Percentiles rank a stretch among this genome's conserved stretches.
phyloP scores from a whole-genome alignment of 2,888 invertebrate genomes.

The Gari tellinella region DNA sequence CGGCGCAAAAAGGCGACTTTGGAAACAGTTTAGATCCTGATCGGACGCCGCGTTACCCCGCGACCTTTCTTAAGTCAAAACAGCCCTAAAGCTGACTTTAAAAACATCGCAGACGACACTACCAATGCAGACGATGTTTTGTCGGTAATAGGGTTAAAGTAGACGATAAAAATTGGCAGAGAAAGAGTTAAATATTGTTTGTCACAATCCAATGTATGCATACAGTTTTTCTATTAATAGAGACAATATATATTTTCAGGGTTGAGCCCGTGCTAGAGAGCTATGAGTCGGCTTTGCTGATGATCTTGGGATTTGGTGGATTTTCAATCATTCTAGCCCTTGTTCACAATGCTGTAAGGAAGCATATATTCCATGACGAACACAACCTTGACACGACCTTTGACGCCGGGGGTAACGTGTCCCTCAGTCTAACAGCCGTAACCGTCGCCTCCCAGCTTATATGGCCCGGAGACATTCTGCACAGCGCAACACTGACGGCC shows the following conservation, averaged over 20 bases:
- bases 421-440: constrained; percentile 77
- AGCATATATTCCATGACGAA: constrained; percentile 79
- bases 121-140: no score
- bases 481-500: constrained; percentile 78
- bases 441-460: constrained; percentile 80
- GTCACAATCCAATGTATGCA: no score
- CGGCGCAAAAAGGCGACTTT: no score
- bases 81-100: no score
- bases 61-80: no score
- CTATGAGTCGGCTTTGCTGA: constrained; percentile 76
- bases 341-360: constrained; percentile 76
- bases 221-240: no score
- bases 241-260: constrained; percentile 60
- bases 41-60: no score
- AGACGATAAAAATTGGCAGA: no score
- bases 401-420: constrained; percentile 80
- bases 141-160: no score
- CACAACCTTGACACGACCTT: constrained; percentile 80
- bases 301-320: constrained; percentile 79
- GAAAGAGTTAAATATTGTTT: no score
- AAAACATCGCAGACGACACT: no score
- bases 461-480: constrained; percentile 81
- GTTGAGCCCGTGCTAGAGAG: constrained; percentile 74
- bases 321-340: constrained; percentile 78
- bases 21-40: no score